Base-by-base conservation (phyloP, 2,888 invertebrate genomes). In the Archips xylosteana region DNA sequence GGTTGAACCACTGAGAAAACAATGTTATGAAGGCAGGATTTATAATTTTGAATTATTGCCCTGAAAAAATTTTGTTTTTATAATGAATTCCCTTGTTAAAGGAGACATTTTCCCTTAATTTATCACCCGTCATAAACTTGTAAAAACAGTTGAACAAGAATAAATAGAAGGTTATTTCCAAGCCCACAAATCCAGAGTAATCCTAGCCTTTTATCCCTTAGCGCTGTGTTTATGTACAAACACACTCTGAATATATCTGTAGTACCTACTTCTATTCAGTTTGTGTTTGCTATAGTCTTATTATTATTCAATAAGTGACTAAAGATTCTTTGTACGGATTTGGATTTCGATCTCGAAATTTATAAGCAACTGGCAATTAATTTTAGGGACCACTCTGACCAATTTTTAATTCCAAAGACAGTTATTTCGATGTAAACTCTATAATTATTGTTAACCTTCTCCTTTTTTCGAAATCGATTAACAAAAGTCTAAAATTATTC, bases 121-220 rank as follows among this genome's bases (percentile, higher is more conserved):
- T 72, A 75, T 71, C 64, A 49, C 68, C 71, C 71, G 51, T 61
- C 65, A 76, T 76, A 75, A 76, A 77, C 76, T 80, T 77, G 70
- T 75, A 76, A 76, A 78, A 78, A 76, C 76, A 80, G 77, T 80
- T 78, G 76, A 72, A 69, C 60, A 32, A 77, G 80, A 82, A 83
- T 83, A 85, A 83, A 82, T 81, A 77, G 39, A 23, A 75, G 78
- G 78, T 79, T 83, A 84, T 83, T 87, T 85, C 84, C 84, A 80
- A 82, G 78, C 81, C 78, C 76, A 78, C 79, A 88, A 86, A 86
- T 85, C 83, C 78, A 76, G 77, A 75, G 80, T 87, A 87, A 87
- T 87, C 87, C 84, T 74, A 79, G 79, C 79, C 80, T 5, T 84
- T 82, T 79, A 84, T 84, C 82, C 80, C 51, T 64, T 73, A 51